phyloP scores from a whole-genome alignment of 2,888 invertebrate genomes.

The Lycocerus yunnanus region DNA sequence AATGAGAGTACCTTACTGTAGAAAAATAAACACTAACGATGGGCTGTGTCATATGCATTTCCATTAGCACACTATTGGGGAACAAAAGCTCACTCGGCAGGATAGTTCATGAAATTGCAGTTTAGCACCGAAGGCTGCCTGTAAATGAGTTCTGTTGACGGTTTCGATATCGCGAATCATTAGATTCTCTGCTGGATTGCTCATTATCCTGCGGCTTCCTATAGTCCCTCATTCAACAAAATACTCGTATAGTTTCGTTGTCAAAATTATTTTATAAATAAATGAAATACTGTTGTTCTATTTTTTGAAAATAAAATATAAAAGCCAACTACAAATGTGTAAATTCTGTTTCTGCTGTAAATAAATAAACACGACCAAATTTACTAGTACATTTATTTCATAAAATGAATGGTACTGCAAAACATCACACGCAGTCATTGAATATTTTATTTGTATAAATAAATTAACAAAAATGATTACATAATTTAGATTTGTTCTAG shows the following conservation, averaged over 20 bases:
- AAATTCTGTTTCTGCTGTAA: neutral
- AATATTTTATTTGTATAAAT: neutral
- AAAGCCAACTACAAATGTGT: neutral
- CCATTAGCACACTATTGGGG: conserved; percentile 8
- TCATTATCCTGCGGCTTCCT: neutral
- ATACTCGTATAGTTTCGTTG: neutral
- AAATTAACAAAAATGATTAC: neutral
- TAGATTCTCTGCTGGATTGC: neutral
- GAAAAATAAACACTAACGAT: conserved; percentile 1
- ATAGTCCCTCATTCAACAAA: neutral
- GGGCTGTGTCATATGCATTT: conserved; percentile 18
- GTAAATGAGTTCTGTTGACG: conserved; percentile 20
- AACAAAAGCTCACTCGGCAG: conserved; percentile 20
- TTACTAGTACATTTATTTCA: neutral
- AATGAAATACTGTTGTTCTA: neutral
- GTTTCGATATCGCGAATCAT: conserved; percentile 12
- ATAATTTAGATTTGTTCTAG: neutral
- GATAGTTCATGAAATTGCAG: conserved; percentile 24
- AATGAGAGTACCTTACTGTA: neutral
- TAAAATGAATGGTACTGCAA: neutral
- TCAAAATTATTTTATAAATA: neutral
- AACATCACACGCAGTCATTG: neutral
- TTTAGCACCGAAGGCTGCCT: conserved; percentile 8
- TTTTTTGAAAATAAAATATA: neutral
- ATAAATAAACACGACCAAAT: neutral